Percentiles rank a stretch among this genome's conserved stretches.
Conservation (phyloP, 2,113 vertebrate species). For the Rynchops niger region DNA sequence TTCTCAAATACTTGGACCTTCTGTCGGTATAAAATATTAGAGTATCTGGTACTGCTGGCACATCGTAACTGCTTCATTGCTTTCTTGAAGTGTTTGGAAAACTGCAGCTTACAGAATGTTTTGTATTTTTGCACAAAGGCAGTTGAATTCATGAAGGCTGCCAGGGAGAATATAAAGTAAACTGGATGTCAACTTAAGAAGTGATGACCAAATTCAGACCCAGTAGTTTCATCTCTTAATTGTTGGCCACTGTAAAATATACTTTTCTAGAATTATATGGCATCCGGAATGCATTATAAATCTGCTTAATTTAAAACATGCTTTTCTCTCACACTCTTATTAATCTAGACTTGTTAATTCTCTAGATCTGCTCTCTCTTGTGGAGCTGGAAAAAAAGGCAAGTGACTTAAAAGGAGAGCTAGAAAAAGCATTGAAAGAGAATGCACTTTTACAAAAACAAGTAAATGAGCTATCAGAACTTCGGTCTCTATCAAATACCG, state of each 20-base stretch:
- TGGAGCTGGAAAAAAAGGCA: constrained; percentile 78
- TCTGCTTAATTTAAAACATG: background rate
- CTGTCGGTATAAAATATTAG: background rate
- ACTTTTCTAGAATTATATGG: background rate
- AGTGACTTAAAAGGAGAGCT: constrained; percentile 76
- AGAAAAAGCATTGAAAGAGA: constrained; percentile 69
- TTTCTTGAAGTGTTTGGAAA: background rate
- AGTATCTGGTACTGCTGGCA: background rate
- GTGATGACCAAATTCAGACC: background rate
- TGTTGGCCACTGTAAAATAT: background rate
- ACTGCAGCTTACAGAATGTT: fast-evolving
- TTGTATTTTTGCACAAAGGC: background rate
- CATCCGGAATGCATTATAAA: background rate
- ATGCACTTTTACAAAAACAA: constrained; percentile 67
- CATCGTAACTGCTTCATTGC: background rate
- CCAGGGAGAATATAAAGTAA: background rate
- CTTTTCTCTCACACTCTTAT: background rate
- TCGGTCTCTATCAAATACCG: constrained; percentile 40
- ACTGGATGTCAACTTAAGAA: background rate
- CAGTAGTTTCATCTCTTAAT: background rate
- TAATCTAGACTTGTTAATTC: background rate
- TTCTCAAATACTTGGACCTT: background rate
- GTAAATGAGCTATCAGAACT: constrained; percentile 64
- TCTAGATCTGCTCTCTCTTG: constrained; percentile 55
- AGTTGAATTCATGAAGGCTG: background rate